Conservation (phyloP, 2,113 vertebrate genomes). For the Ciconia stormi region DNA sequence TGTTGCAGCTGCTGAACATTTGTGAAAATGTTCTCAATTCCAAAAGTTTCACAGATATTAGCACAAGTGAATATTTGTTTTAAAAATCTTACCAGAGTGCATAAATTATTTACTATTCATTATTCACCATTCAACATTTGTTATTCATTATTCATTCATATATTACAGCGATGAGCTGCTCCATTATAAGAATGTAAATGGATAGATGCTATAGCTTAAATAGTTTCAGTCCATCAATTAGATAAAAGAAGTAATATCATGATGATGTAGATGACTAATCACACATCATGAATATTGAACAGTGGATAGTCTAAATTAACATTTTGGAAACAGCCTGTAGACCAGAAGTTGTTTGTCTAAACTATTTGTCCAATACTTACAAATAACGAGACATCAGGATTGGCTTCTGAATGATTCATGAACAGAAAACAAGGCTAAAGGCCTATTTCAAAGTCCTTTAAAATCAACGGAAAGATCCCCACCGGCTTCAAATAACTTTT, state of each 20-base stretch:
- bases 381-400: not conserved
- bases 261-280: not conserved
- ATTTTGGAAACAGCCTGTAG: not conserved
- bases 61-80: not conserved
- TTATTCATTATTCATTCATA: slow-evolving; percentile 42
- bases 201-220: slow-evolving; percentile 9
- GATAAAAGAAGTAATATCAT: not conserved
- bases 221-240: not conserved
- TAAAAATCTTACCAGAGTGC: not conserved
- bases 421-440: slow-evolving; percentile 12
- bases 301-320: not conserved
- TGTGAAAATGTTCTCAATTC: not conserved
- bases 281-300: slow-evolving; percentile 9
- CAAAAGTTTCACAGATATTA: not conserved
- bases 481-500: not conserved
- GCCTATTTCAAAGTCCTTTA: not conserved
- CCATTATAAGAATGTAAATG: slow-evolving; percentile 1
- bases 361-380: slow-evolving; percentile 13
- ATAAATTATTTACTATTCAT: slow-evolving; percentile 34
- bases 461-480: slow-evolving; percentile 22
- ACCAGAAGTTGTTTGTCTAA: slow-evolving; percentile 11
- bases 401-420: slow-evolving; percentile 46
- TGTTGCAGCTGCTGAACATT: not conserved
- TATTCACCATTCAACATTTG: slow-evolving; percentile 29
- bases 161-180: not conserved